A percentile compares a stretch with the other conserved stretches of the same genome.
These are phyloP conservation scores for Platysteira castanea DNA, from an alignment of 2,113 vertebrate species.

Conservation along the genomic window DNA sequence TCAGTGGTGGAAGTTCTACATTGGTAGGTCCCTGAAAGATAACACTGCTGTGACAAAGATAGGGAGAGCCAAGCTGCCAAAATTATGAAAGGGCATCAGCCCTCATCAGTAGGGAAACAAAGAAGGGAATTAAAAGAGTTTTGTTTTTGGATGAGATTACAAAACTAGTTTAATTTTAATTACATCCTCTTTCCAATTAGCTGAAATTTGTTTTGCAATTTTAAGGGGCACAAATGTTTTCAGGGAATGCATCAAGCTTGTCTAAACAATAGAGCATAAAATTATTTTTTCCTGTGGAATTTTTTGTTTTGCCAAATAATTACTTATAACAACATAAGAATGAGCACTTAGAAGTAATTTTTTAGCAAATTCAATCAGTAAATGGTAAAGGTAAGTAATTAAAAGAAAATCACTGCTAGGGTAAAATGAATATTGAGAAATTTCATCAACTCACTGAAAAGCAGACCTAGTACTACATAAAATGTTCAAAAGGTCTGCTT, in stretches of 20 bases:
- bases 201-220: neutral
- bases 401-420: neutral
- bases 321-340: neutral
- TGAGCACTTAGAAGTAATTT: neutral
- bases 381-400: neutral
- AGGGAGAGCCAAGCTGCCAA: neutral
- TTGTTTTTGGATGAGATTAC: neutral
- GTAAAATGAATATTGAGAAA: neutral
- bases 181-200: constrained; percentile 19
- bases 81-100: neutral
- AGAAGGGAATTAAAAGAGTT: neutral
- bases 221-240: neutral
- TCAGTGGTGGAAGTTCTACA: neutral
- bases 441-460: neutral
- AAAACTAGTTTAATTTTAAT: constrained; percentile 19
- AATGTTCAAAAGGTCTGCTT: neutral
- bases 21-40: neutral
- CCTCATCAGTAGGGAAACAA: neutral
- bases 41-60: neutral
- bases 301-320: neutral
- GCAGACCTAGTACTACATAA: neutral
- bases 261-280: neutral
- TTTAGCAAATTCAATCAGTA: neutral
- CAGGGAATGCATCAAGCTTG: neutral
- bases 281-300: neutral